Conservation (phyloP, 2,797 vertebrate species). For the Morelia viridis region DNA sequence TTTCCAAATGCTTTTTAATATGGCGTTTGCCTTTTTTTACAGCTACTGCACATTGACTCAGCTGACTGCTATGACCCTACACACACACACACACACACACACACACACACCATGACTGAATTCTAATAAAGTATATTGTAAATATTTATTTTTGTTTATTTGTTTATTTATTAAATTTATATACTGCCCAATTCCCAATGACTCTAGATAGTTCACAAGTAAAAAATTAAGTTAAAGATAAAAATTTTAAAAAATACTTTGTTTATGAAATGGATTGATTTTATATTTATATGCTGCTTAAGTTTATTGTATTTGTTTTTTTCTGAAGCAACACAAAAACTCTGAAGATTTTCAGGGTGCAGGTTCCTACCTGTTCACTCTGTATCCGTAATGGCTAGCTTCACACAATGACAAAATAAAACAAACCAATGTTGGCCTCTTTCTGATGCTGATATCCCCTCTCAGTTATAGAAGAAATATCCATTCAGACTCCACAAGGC, state of each 20-base stretch:
- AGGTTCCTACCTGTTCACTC: neutral
- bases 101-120: neutral
- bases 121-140: neutral
- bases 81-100: no score
- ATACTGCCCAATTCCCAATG: neutral
- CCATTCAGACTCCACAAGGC: no score
- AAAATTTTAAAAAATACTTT: neutral
- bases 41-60: neutral
- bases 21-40: neutral
- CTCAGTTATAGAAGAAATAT: neutral
- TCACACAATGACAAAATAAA: neutral
- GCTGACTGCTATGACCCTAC: neutral
- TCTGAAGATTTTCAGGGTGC: neutral
- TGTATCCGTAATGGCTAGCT: neutral
- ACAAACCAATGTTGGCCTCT: neutral
- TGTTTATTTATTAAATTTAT: neutral
- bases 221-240: neutral
- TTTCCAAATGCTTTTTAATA: neutral
- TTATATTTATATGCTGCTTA: neutral
- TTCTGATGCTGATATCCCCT: neutral
- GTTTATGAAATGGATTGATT: neutral
- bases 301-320: neutral
- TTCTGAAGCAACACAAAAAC: neutral
- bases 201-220: neutral
- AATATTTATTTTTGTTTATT: neutral